A percentile compares a stretch with the other conserved stretches of the same genome.
Conservation (phyloP, 2,113 vertebrate genomes). For the Alces alces region DNA sequence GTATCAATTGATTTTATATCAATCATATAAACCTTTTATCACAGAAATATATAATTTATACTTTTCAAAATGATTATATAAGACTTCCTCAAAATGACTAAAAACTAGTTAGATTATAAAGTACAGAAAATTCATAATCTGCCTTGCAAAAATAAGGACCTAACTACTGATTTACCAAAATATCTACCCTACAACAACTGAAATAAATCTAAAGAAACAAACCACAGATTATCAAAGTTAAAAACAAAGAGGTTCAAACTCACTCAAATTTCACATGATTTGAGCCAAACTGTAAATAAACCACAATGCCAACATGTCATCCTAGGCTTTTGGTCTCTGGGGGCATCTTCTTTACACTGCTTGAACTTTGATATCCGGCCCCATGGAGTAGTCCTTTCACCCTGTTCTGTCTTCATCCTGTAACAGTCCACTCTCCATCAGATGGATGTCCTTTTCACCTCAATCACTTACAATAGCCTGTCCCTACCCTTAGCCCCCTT, state of each 20-base stretch:
- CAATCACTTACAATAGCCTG: neutral
- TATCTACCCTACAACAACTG: neutral
- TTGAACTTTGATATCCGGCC: neutral
- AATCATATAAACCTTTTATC: neutral
- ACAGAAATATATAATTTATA: neutral
- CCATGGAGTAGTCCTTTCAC: neutral
- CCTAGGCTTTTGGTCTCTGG: neutral
- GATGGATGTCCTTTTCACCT: neutral
- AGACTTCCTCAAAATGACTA: neutral
- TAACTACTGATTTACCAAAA: neutral
- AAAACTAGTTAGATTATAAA: neutral
- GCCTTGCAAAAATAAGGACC: neutral
- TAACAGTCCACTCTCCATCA: fast-evolving
- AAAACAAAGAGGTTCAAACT: neutral
- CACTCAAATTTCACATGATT: neutral
- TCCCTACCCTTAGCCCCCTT: neutral
- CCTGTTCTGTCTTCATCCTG: neutral
- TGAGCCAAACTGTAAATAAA: neutral
- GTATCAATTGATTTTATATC: neutral
- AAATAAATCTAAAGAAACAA: neutral
- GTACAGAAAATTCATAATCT: neutral
- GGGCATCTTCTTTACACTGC: neutral
- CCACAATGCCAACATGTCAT: neutral
- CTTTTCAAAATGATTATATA: neutral
- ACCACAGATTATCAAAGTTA: neutral